Base-by-base conservation (phyloP, 2,888 invertebrate genomes). In the Lepidochitona cinerea region DNA sequence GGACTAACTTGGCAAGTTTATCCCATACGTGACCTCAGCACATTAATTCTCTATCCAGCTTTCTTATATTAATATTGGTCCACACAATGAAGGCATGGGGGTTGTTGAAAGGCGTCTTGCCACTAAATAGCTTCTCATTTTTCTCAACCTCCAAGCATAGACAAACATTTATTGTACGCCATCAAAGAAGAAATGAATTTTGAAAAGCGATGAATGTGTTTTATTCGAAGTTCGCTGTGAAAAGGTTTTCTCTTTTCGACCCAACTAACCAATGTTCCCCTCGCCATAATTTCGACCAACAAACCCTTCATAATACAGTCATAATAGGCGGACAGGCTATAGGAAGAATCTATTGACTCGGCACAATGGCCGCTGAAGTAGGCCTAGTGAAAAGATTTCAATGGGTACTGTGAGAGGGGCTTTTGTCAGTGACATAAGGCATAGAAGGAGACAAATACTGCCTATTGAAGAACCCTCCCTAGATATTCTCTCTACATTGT, bases 381-480 rank as follows among this genome's bases (percentile, higher is more conserved):
- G 77, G 75, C 74, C 41, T 68, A 71, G 70, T 78, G 78, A 79
- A 79, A 77, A 71, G 71, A 35, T 72, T 78, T 83, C 81, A 85
- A 84, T 81, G 75, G 78, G 68, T 65, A 71, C 76, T 81, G 81
- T 85, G 84, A 83, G 81, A 77, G 68, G 54, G 26, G 71, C 78
- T 78, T 83, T 87, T 87, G 86, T 84, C 67, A 64, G 71, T 81
- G 82, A 81, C 83, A 86, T 86, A 87, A 87, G 84, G 84, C 84
- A 81, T 80, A 80, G 78, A 71, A 75, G 75, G 75, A 77, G 79
- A 88, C 88, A 88, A 88, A 88, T 87, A 87, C 83, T 74, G 65
- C 59, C 81, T 80, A 84, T 88, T 87, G 81, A 86, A 49, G 68
- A 71, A 75, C 72, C 81, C 85, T 86, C 83, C 86, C 84, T 85